Evolutionary conservation across 2,888 invertebrate genomes (phyloP), one percentile per base, ranked within the genome.

Genomic region (Eupeodes luniger): DNA sequence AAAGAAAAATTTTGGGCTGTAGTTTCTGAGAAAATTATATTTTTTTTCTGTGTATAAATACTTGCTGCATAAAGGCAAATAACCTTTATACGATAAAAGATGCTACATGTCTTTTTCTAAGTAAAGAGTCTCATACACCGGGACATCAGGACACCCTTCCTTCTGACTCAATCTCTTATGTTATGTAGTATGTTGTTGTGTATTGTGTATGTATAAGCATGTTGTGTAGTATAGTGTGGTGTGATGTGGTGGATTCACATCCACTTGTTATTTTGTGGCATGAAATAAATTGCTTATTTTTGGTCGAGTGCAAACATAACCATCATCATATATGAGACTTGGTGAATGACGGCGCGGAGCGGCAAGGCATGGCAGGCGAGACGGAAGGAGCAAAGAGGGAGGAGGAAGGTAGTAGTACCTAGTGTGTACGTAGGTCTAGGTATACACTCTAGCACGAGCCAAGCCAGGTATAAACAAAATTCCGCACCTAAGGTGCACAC

Each of bases 231-330:
- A 53, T 16, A 14, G 16, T 5, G 27, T 34, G 27, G 44, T 47
- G 67, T 16, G 27, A 40, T 82, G 70, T 59, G 75, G 79, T 79
- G 83, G 70, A 86, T 83, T 83, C 77, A 80, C 84, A 87, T 87
- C 67, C 74, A 84, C 74, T 80, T 77, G 84, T 81, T 83, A 84
- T 81, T 80, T 84, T 84, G 87, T 84, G 84, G 84, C 76, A 77
- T 87, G 84, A 84, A 66, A 87, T 87, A 87, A 87, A 84, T 87
- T 84, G 84, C 81, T 84, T 87, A 81, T 84, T 87, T 87, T 87
- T 84, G 76, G 84, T 81, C 76, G 87, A 74, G 84, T 76, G 84
- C 67, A 84, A 84, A 77, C 74, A 84, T 64, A 53, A 67, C 55
- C 79, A 75, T 75, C 62, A 49, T 40, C 40, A 64, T 67, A 64